Base-by-base conservation (phyloP, 2,113 vertebrate genomes). In the Glareola pratincola region DNA sequence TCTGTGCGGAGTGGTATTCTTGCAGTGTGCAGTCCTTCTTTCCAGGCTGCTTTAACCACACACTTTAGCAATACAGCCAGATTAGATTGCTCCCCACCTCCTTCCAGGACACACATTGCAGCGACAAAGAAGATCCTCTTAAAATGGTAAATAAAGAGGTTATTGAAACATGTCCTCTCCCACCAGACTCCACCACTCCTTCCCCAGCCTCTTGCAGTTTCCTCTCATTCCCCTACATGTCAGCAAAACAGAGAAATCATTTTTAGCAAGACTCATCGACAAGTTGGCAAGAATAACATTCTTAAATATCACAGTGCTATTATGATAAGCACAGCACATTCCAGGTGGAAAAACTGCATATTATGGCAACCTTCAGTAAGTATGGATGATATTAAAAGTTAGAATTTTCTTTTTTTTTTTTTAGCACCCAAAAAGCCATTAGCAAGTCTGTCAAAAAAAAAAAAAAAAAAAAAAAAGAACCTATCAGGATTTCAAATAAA, bases 401-500 rank as follows among this genome's bases (percentile, higher is more conserved):
- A 90, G 19, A 87, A 24, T 16, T 60, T 60, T 85, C 74, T 69
- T 22, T n/a, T 48, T 22, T 57, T 71, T 59, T 63, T 86, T 75
- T 75, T 26, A 77, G 16, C 32, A 67, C 50, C 75, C 47, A 53
- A 91, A 94, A 97, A 95, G 51, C 84, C 85, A 92, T 97, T 97
- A 95, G 26, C 53, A 94, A 94, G 26, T 26, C 75, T 97, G 75
- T 96, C 36, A 96, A 80, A 93, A 93, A 85, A 94, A 89, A 94
- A 89, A 80, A 3, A 96, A 80, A 93, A 93, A 85, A 94, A 89
- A 94, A 89, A 80, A 3, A 66, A 85, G 34, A 95, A 34, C 30
- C 56, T 74, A 84, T 92, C 76, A 83, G 59, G 54, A 90, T 96
- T 96, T 96, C 85, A 96, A 97, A 96, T 92, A 90, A 91, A 74